These are phyloP conservation scores for Pyrocoelia pectoralis DNA, from an alignment of 2,888 invertebrate genomes.

Conservation along the genomic window DNA sequence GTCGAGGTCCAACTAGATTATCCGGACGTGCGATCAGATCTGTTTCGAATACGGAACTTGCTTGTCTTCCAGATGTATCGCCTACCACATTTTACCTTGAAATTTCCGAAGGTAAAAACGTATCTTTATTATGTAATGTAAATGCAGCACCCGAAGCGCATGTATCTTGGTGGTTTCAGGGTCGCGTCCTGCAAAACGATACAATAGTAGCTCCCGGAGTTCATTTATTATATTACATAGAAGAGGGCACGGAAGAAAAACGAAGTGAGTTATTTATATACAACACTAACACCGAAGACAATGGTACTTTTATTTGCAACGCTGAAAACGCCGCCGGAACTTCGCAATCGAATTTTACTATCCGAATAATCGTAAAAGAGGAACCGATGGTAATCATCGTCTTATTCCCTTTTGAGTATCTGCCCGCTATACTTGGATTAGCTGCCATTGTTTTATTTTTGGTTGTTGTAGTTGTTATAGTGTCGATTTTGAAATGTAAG, in stretches of 20 bases:
- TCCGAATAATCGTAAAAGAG: slow-evolving; percentile 77
- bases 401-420: slow-evolving; percentile 72
- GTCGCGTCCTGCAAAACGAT: slow-evolving; percentile 80
- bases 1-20: slow-evolving; percentile 74
- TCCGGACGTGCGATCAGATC: slow-evolving; percentile 73
- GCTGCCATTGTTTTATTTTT: slow-evolving; percentile 71
- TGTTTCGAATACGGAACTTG: slow-evolving; percentile 74
- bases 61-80: slow-evolving; percentile 81
- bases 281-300: slow-evolving; percentile 80
- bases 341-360: slow-evolving; percentile 81
- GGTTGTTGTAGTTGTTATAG: slow-evolving; percentile 71
- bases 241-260: slow-evolving; percentile 76
- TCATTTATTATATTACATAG: slow-evolving; percentile 74
- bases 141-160: slow-evolving; percentile 83
- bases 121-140: slow-evolving; percentile 81
- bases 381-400: slow-evolving; percentile 63
- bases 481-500: slow-evolving; percentile 66
- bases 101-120: slow-evolving; percentile 81
- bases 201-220: slow-evolving; percentile 72
- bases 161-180: slow-evolving; percentile 85
- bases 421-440: slow-evolving; percentile 73
- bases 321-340: slow-evolving; percentile 88
- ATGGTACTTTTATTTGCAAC: slow-evolving; percentile 85
- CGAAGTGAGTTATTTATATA: slow-evolving; percentile 81
- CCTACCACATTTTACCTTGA: slow-evolving; percentile 80